Conservation (phyloP, 2,888 invertebrate genomes). For the Cryptocephalus moraei region DNA sequence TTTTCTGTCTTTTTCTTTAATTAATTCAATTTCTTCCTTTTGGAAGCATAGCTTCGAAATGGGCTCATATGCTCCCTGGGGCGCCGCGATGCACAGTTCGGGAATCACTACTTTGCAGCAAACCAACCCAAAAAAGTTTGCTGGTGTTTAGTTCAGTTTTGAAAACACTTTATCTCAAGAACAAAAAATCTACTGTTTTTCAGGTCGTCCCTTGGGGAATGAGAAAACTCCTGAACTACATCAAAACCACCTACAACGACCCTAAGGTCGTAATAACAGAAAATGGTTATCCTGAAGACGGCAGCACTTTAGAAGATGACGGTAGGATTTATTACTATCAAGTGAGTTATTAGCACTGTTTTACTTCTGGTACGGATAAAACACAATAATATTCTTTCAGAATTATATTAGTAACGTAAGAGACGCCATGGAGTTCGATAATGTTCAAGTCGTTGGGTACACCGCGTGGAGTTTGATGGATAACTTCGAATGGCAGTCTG, state of each 20-base stretch:
- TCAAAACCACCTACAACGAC: slow-evolving; percentile 2
- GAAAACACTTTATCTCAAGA: too few species aligned
- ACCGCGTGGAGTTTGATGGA: slow-evolving; percentile 1
- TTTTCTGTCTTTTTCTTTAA: too few species aligned
- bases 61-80: too few species aligned
- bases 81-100: too few species aligned
- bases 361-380: neutral
- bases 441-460: slow-evolving; percentile 1
- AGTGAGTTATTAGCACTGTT: neutral
- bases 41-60: too few species aligned
- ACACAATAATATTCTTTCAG: neutral
- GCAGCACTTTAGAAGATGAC: neutral
- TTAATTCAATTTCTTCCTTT: too few species aligned
- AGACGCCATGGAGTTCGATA: slow-evolving; percentile 1
- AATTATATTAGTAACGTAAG: slow-evolving; percentile 1
- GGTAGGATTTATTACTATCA: neutral
- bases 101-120: too few species aligned
- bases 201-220: slow-evolving; percentile 1
- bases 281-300: neutral
- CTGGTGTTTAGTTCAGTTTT: too few species aligned
- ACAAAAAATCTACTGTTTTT: neutral
- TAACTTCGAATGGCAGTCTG: slow-evolving; percentile 1
- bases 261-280: slow-evolving; percentile 1
- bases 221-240: slow-evolving; percentile 2
- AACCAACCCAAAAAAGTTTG: too few species aligned